Percentiles rank a stretch among this genome's conserved stretches.
Conservation (phyloP, 2,113 vertebrate species). For the Narcine bancroftii region DNA sequence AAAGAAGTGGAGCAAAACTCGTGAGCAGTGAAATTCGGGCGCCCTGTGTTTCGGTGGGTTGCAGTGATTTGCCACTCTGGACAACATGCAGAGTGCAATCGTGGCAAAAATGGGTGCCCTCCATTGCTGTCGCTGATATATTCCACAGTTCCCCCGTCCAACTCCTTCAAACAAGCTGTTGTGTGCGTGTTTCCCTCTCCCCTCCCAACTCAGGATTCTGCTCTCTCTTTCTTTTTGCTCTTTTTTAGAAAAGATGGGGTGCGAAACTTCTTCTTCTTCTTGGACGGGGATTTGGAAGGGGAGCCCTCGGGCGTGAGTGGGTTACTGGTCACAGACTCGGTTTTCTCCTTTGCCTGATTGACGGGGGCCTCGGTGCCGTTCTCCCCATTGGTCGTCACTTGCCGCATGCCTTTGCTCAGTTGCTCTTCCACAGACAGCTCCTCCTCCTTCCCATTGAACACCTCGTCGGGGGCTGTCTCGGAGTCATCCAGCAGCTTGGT, state of each 20-base stretch:
- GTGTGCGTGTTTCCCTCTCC: not conserved
- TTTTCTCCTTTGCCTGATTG: slow-evolving; percentile 58
- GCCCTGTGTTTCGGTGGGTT: not conserved
- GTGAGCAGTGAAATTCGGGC: not conserved
- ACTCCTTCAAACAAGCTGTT: not conserved
- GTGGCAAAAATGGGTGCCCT: not conserved
- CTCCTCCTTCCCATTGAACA: slow-evolving; percentile 74
- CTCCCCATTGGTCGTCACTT: slow-evolving; percentile 60
- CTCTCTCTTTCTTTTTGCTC: slow-evolving; percentile 91
- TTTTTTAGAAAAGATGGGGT: slow-evolving; percentile 95
- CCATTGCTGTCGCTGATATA: not conserved
- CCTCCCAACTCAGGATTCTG: slow-evolving; percentile 65
- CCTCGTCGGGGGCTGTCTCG: slow-evolving; percentile 45
- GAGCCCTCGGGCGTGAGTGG: slow-evolving; percentile 82
- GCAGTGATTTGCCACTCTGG: not conserved
- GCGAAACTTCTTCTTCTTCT: slow-evolving; percentile 99
- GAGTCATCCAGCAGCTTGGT: slow-evolving; percentile 47
- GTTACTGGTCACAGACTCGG: slow-evolving; percentile 58
- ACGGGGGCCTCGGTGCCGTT: slow-evolving; percentile 43
- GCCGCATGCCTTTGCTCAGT: slow-evolving; percentile 69
- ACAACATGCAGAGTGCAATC: not conserved
- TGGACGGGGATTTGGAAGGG: slow-evolving; percentile 89
- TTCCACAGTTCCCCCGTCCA: not conserved
- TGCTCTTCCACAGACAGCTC: slow-evolving; percentile 60
- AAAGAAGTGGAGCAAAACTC: not conserved